A percentile compares a stretch with the other conserved stretches of the same genome.
These are phyloP conservation scores for Hydropotes inermis DNA, from an alignment of 2,113 vertebrate genomes.

Conservation along the genomic window DNA sequence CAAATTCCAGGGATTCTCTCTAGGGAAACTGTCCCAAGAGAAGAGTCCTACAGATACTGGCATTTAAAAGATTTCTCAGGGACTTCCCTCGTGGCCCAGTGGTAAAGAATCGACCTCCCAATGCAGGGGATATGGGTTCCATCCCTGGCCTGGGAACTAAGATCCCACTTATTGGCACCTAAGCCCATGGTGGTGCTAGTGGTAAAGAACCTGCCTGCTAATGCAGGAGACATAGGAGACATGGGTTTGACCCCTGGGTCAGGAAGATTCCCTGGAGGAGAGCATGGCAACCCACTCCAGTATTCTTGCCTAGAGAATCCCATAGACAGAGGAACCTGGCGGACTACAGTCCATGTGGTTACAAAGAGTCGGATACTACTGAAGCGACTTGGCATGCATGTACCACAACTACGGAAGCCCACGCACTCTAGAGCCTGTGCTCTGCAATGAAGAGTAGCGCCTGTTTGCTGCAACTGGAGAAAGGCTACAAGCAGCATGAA, in stretches of 20 bases:
- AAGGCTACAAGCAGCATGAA: not conserved
- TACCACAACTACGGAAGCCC: not conserved
- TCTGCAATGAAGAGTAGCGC: not conserved
- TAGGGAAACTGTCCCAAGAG: not conserved
- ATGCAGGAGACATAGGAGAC: not conserved
- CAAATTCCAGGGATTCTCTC: not conserved
- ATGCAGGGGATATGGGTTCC: not conserved
- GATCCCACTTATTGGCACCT: not conserved
- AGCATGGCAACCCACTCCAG: not conserved
- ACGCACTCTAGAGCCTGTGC: not conserved
- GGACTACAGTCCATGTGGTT: not conserved
- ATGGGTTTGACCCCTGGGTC: not conserved
- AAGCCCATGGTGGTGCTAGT: not conserved
- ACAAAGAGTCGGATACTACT: not conserved
- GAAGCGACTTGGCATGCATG: not conserved
- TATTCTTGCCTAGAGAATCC: not conserved
- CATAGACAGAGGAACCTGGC: not conserved
- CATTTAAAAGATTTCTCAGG: not conserved
- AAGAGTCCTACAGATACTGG: not conserved
- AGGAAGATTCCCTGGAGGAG: not conserved
- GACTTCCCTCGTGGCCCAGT: not conserved
- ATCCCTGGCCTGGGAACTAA: not conserved
- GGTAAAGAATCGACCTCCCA: not conserved
- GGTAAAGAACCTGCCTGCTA: not conserved
- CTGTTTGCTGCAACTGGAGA: not conserved